A percentile compares a stretch with the other conserved stretches of the same genome.
Evolutionary conservation across 2,113 vertebrate genomes (phyloP).

Genomic region (Gadus chalcogrammus): DNA sequence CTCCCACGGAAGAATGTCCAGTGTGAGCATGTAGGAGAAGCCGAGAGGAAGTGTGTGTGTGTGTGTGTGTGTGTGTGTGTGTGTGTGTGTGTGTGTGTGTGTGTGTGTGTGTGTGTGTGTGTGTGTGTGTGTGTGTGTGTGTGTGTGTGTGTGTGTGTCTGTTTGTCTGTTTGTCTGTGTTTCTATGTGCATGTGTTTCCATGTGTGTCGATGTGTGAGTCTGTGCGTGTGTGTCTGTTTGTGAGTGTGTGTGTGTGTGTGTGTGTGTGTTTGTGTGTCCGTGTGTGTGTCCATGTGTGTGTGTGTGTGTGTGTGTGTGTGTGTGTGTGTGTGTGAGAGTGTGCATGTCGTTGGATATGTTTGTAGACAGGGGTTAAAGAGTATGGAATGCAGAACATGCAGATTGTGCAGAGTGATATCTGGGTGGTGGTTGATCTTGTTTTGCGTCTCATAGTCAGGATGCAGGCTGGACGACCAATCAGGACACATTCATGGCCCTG

Average conservation of each 20-base stretch:
- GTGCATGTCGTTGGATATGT: slow-evolving; percentile 47
- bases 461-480: background rate
- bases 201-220: slow-evolving; percentile 8
- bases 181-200: background rate
- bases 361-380: slow-evolving; percentile 49
- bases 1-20: slow-evolving; percentile 62
- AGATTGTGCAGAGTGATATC: slow-evolving; percentile 43
- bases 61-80: background rate
- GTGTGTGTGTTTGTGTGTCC: background rate
- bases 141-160: too few species aligned
- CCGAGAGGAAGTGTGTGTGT: slow-evolving; percentile 50
- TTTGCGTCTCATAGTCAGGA: slow-evolving; percentile 8
- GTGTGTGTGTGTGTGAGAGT: slow-evolving; percentile 47
- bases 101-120: slow-evolving; percentile 7
- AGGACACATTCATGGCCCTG: too few species aligned
- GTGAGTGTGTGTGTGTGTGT: background rate
- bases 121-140: background rate
- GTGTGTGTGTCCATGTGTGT: slow-evolving; percentile 7
- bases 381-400: slow-evolving; percentile 57
- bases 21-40: slow-evolving; percentile 55
- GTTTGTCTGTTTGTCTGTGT: slow-evolving; percentile 20
- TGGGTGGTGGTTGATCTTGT: slow-evolving; percentile 25
- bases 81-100: background rate
- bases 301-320: background rate
- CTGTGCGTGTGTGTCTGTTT: slow-evolving; percentile 20